Percentiles rank a stretch among this genome's conserved stretches.
These are phyloP conservation scores for Dioctria linearis DNA, from an alignment of 2,888 invertebrate genomes.

Conservation along the genomic window DNA sequence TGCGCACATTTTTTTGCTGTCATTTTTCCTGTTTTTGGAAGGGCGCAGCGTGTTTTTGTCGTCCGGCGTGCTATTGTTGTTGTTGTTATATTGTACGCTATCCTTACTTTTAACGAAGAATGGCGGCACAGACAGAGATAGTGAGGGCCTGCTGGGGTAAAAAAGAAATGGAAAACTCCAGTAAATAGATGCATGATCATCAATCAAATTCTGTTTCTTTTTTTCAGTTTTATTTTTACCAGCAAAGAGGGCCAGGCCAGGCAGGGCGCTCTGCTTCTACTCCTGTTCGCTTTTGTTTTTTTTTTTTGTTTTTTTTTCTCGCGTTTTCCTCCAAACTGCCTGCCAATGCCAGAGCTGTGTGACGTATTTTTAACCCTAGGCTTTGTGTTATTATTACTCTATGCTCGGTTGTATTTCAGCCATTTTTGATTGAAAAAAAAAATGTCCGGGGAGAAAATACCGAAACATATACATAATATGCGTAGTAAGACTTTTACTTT, in stretches of 20 bases:
- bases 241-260: conserved; percentile 21
- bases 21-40: conserved; percentile 49
- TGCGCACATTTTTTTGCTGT: conserved; percentile 23
- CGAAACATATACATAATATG: not conserved
- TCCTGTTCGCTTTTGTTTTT: conserved; percentile 20
- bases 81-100: conserved; percentile 21
- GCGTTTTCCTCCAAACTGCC: conserved; percentile 26
- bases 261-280: conserved; percentile 39
- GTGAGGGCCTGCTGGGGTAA: conserved; percentile 35
- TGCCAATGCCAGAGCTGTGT: conserved; percentile 36
- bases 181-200: conserved; percentile 62
- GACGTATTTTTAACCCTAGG: conserved; percentile 49
- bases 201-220: conserved; percentile 60
- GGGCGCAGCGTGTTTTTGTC: conserved; percentile 43
- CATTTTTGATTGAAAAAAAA: conserved; percentile 44
- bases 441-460: not conserved
- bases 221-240: conserved; percentile 44
- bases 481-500: conserved; percentile 32
- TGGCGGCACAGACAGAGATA: conserved; percentile 61
- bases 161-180: conserved; percentile 45
- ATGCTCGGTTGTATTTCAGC: conserved; percentile 42
- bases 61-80: conserved; percentile 20
- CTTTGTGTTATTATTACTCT: conserved; percentile 30
- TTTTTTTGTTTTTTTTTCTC: not conserved
- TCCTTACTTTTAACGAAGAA: conserved; percentile 53